These are phyloP conservation scores for Ancistrus triradiatus DNA, from an alignment of 2,113 vertebrate genomes.

Conservation along the genomic window DNA sequence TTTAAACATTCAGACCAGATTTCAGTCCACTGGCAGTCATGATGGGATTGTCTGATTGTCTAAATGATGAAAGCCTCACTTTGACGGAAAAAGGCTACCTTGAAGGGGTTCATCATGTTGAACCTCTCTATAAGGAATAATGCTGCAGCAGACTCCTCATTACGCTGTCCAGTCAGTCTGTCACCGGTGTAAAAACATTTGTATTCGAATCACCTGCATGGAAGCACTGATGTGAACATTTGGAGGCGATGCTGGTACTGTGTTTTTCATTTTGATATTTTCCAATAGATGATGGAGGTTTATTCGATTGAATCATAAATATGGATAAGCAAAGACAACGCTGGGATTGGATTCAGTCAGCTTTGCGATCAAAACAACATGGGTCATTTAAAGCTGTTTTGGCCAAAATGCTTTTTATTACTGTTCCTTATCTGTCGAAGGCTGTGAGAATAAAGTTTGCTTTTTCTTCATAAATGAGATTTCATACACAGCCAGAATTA, in stretches of 20 bases:
- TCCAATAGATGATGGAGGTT: background rate
- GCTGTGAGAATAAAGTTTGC: background rate
- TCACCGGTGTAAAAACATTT: background rate
- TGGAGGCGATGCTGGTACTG: background rate
- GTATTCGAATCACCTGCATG: background rate
- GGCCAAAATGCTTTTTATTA: background rate
- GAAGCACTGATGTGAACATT: background rate
- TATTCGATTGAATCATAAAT: background rate
- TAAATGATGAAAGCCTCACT: no score
- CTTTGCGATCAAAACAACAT: background rate
- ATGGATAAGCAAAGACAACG: background rate
- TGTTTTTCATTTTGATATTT: background rate
- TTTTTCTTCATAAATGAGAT: background rate
- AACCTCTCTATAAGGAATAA: background rate
- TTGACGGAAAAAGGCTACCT: no score
- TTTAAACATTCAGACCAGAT: no score
- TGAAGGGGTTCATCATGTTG: no score
- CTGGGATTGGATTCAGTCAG: background rate
- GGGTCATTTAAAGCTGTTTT: background rate
- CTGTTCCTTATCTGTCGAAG: background rate
- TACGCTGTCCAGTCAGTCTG: background rate
- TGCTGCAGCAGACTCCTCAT: background rate
- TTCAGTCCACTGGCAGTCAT: no score
- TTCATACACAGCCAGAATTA: background rate
- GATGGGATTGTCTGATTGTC: no score